Conservation (phyloP, 1,140 invertebrate species). For the Drosophila albomicans region DNA sequence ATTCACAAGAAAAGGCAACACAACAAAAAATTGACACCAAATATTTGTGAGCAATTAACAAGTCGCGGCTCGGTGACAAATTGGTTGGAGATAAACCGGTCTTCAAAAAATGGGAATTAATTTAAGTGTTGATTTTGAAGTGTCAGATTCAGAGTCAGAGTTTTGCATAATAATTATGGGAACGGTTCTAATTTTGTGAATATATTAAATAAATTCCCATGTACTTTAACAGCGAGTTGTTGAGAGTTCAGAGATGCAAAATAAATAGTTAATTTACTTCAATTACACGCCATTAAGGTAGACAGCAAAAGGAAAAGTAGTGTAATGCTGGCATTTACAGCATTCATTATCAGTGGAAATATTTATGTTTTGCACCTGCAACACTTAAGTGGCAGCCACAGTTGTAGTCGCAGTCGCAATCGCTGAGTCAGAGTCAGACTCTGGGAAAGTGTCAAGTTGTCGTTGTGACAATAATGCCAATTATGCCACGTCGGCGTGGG, state of each 20-base stretch:
- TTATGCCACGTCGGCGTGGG: slow-evolving; percentile 49
- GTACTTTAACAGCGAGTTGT: background rate
- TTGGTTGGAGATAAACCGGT: slow-evolving; percentile 47
- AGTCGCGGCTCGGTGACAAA: slow-evolving; percentile 53
- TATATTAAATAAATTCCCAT: background rate
- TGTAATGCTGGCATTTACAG: slow-evolving; percentile 4
- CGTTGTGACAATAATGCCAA: slow-evolving; percentile 72
- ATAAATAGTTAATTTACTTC: slow-evolving; percentile 27
- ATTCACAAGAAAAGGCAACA: background rate
- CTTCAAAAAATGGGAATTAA: slow-evolving; percentile 25
- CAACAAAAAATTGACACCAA: slow-evolving; percentile 55
- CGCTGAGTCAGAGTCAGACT: background rate
- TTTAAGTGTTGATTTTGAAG: slow-evolving; percentile 51
- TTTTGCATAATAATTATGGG: slow-evolving; percentile 11
- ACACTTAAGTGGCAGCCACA: slow-evolving; percentile 15
- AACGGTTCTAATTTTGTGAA: slow-evolving; percentile 2
- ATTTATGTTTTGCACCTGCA: slow-evolving; percentile 49
- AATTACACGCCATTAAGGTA: slow-evolving; percentile 18
- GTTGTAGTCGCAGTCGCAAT: slow-evolving; percentile 28
- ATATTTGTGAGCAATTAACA: slow-evolving; percentile 77
- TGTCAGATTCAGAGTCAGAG: background rate
- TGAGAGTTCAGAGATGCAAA: slow-evolving; percentile 7
- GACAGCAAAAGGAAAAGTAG: background rate
- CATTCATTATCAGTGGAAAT: slow-evolving; percentile 61
- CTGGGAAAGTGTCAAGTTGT: slow-evolving; percentile 64